Percentiles rank a stretch among this genome's conserved stretches.
phyloP scores from a whole-genome alignment of 37 sponge, comb jelly and placozoan species.

The Eunapius fragilis region DNA sequence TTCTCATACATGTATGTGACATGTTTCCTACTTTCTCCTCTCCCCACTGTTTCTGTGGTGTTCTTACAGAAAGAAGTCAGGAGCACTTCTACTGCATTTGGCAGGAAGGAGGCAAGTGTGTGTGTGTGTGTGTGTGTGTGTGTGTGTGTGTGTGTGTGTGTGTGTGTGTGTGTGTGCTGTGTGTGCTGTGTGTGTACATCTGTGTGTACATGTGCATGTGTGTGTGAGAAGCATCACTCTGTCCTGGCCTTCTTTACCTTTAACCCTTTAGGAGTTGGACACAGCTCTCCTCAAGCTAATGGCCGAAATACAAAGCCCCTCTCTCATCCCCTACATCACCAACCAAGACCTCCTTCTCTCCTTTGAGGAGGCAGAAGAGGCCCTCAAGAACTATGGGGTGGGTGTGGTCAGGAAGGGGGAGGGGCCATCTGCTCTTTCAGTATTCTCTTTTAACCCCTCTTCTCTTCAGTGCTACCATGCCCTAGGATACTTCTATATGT shows the following conservation, averaged over 20 bases:
- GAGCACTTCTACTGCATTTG: conserved; percentile 36
- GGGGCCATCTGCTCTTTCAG: not conserved
- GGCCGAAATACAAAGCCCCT: conserved; percentile 62
- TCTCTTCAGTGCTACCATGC: conserved; percentile 73
- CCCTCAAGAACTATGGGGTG: conserved; percentile 59
- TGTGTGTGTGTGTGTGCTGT: conserved; percentile 6
- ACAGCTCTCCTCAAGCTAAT: conserved; percentile 84
- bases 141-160: not conserved
- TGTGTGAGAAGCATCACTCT: too few species aligned
- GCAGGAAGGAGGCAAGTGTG: conserved; percentile 52
- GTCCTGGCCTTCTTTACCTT: not conserved
- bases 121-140: not conserved
- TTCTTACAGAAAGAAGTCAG: conserved; percentile 53
- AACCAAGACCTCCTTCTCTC: conserved; percentile 63
- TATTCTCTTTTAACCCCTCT: not conserved
- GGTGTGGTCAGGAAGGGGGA: not conserved
- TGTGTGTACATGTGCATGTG: not conserved
- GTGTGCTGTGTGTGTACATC: not conserved
- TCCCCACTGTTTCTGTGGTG: not conserved
- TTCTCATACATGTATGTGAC: too few species aligned
- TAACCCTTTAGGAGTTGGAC: conserved; percentile 73
- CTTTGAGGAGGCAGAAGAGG: conserved; percentile 59
- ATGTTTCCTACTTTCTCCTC: too few species aligned
- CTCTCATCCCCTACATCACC: conserved; percentile 58
- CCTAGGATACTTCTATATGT: conserved; percentile 75